Percentiles rank a stretch among this genome's conserved stretches.
These are phyloP conservation scores for Trematocara unimaculatum DNA, from an alignment of 2,113 vertebrate genomes.

Conservation along the genomic window DNA sequence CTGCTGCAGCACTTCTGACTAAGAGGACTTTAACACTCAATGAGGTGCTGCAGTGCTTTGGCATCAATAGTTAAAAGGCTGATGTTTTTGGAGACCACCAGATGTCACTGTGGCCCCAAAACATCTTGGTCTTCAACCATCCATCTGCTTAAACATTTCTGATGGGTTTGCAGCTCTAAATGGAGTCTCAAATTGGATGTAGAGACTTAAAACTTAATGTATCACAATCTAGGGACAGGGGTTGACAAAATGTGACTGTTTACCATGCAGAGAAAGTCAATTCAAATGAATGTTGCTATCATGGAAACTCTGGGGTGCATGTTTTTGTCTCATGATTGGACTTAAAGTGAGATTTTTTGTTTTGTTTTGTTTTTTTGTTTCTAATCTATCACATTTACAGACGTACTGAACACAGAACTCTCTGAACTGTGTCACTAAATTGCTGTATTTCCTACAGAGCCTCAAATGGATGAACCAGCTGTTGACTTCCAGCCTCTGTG, in stretches of 20 bases:
- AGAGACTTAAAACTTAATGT: neutral
- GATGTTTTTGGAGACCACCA: neutral
- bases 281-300: neutral
- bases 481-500: slow-evolving; percentile 24
- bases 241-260: neutral
- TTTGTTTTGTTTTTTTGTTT: neutral
- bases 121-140: neutral
- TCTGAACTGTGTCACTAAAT: neutral
- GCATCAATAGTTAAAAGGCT: neutral
- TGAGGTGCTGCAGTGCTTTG: neutral
- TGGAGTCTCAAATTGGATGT: neutral
- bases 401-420: neutral
- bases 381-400: neutral
- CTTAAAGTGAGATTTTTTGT: neutral
- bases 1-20: neutral
- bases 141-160: neutral
- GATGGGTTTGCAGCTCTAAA: neutral
- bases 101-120: neutral
- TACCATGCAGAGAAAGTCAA: neutral
- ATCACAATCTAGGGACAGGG: neutral
- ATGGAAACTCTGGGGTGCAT: neutral
- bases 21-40: neutral
- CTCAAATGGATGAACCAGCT: neutral
- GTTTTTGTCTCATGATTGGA: neutral
- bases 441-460: slow-evolving; percentile 49